Evolutionary conservation across 2,797 vertebrate genomes (phyloP).

Genomic region (Xiphorhynchus erythropygius): DNA sequence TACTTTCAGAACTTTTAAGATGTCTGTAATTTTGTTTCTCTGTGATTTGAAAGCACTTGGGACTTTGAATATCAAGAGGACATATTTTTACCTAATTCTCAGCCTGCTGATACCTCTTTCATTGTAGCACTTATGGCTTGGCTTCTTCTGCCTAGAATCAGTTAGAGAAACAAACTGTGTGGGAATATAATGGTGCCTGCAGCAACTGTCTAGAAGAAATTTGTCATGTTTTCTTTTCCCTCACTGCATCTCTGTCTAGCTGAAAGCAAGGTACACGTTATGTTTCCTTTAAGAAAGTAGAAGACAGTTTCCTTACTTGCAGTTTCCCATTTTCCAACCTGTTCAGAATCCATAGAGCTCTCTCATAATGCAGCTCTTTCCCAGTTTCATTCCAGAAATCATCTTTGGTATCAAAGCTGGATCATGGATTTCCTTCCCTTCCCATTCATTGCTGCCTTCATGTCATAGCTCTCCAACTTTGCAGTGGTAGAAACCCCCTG

Average conservation of each 20-base stretch:
- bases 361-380: not conserved
- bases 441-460: conserved; percentile 1
- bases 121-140: not conserved
- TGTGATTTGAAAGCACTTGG: not conserved
- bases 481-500: not conserved
- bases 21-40: not conserved
- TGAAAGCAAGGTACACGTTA: not conserved
- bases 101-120: not conserved
- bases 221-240: not conserved
- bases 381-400: not conserved
- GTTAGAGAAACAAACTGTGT: not conserved
- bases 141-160: not conserved
- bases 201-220: not conserved
- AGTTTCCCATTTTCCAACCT: not conserved
- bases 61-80: not conserved
- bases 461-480: not conserved
- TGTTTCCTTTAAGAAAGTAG: not conserved
- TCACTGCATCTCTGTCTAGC: not conserved
- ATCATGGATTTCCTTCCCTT: not conserved
- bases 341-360: not conserved
- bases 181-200: not conserved
- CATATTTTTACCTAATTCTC: not conserved
- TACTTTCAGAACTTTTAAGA: not conserved
- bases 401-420: not conserved
- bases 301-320: conserved; percentile 1